Base-by-base conservation (phyloP, 2,797 vertebrate genomes). In the Bryconaethiops microstoma region DNA sequence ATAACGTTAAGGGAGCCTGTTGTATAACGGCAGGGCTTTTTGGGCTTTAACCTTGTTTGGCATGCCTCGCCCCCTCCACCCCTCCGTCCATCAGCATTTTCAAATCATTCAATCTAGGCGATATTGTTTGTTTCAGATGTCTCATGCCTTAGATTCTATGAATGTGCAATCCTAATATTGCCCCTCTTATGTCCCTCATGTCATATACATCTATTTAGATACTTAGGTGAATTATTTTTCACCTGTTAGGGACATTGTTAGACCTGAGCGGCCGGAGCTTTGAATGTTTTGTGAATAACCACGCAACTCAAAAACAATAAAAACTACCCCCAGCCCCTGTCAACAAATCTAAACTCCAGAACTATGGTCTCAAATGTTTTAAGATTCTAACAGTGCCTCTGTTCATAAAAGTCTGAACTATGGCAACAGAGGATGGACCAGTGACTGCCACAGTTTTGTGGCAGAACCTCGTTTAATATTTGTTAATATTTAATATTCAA, bases 1-100 rank as follows among this genome's bases (percentile, higher is more conserved):
- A 81, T 70, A 64, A 40, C 45, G 19, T 76, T 59, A 77, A 77
- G 35, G 59, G 54, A 78, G 29, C 40, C 77, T 21, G 77, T 79
- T 59, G 55, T 69, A 59, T 77, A 71, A 48, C 48, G 19, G 5
- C 42, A 76, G 68, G 23, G 62, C 16, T 65, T 82, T 82, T 80
- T 59, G 72, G 63, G 72, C 39, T 81, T 81, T 82, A 73, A 50
- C 62, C 23, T 77, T 16, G 21, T 69, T 59, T 42, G 21, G 21
- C 60, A 23, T 57, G 25, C 17, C 0, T 35, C 21, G 55, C 2
- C 70, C 62, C 23, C 35, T 21, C 42, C 60, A 45, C 42, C n/a
- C 13, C n/a, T 1, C 13, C 9, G 17, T 72, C 59, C 14, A 52
- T 35, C 54, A 54, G 19, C 39, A 67, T 64, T 39, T 70, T 62